Evolutionary conservation across 2,888 invertebrate species (phyloP), one percentile per base, ranked within the genome.

Genomic region (Perithous albicinctus): DNA sequence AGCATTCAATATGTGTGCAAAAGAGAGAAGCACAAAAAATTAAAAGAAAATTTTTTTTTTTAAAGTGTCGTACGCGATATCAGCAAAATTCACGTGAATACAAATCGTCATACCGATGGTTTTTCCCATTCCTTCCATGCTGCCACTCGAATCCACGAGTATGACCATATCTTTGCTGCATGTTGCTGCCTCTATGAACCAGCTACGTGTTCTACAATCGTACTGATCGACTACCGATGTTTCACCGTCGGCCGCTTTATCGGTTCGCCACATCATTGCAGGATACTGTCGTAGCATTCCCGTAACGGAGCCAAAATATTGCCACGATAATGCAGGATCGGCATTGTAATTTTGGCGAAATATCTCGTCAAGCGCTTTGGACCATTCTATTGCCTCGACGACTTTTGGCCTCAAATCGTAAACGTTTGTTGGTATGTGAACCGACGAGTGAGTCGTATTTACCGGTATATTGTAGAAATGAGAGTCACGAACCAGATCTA

Each of bases 161-260:
- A 99, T 98, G 32, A 99, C 95, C 87, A 99, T 96, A 90, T 99
- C 99, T 93, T 99, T 99, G 7, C 99, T 98, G 89, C 98, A 98
- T 0, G 99, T 98, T 0, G 99, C 98, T 0, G 99, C 99, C 93
- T 99, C 98, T 85, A 99, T 98, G 92, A 98, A 99, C 99, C 99
- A 99, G 51, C 97, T 97, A 78, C 97, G 95, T 56, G 97, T 96
- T 72, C 99, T 95, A 89, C 98, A 99, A 92, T 99, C 99, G 93
- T 98, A 99, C 1, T 96, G 95, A 91, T 98, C 98, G 5, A 94
- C 93, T 79, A 92, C 90, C 83, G 94, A 15, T 18, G 32, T 93
- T 3, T 56, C 66, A 0, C 86, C 84, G 56, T 87, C 83, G 0
- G 67, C 43, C 5, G 83, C 84, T 7, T 76, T 72, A 26, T 85